These are phyloP conservation scores for Callyntrura sp. DNA, from an alignment of 2,888 invertebrate species.

Conservation along the genomic window DNA sequence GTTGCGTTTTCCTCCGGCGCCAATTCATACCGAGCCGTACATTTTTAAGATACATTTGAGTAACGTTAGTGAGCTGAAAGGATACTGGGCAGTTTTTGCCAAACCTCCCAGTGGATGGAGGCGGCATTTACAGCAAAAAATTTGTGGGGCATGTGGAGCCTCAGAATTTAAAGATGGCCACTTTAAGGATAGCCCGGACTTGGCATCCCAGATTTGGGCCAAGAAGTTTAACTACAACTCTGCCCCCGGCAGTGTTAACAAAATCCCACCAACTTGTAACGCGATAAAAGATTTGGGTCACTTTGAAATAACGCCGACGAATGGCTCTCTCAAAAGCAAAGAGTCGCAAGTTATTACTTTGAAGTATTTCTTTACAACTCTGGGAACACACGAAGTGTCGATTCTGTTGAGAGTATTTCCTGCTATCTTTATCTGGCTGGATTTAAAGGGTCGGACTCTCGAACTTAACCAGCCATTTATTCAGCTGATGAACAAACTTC, in stretches of 20 bases:
- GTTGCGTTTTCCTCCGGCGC: conserved; percentile 81
- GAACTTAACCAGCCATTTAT: conserved; percentile 68
- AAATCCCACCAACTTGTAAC: conserved; percentile 50
- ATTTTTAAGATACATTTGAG: conserved; percentile 77
- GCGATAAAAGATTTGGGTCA: conserved; percentile 21
- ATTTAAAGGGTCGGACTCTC: conserved; percentile 76
- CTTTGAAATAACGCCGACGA: conserved; percentile 69
- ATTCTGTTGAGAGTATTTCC: conserved; percentile 80
- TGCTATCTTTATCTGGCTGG: conserved; percentile 82
- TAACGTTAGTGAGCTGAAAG: conserved; percentile 69
- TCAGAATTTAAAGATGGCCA: conserved; percentile 59
- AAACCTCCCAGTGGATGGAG: conserved; percentile 76
- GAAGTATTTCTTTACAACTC: conserved; percentile 63
- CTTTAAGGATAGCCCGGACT: conserved; percentile 61
- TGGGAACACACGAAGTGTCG: conserved; percentile 77
- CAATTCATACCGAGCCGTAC: conserved; percentile 71
- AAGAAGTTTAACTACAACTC: conserved; percentile 57
- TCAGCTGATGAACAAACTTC: conserved; percentile 73
- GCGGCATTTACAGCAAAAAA: conserved; percentile 52
- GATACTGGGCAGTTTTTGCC: conserved; percentile 76
- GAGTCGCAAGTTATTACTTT: conserved; percentile 74
- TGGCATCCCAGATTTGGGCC: conserved; percentile 66
- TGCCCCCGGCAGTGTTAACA: background rate
- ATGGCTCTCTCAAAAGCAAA: conserved; percentile 68
- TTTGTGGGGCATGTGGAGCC: conserved; percentile 39